phyloP scores from a whole-genome alignment of 2,797 vertebrate species.

The Tadarida brasiliensis region DNA sequence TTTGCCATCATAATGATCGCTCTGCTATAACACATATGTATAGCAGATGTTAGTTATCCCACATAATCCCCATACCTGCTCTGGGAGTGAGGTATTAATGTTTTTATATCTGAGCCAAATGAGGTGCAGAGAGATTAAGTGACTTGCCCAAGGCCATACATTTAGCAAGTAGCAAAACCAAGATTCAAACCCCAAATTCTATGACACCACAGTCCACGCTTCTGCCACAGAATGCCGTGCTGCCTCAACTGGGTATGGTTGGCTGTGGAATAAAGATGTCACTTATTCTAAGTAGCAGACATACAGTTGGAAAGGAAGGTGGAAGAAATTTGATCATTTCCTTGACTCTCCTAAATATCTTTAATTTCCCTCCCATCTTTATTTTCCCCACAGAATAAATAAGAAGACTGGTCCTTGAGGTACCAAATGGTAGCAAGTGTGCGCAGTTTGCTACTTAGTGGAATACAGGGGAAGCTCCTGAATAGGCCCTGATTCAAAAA shows the following conservation, averaged over 20 bases:
- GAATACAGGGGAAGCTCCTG: background rate
- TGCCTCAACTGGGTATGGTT: background rate
- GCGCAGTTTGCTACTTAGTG: background rate
- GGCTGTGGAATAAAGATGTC: background rate
- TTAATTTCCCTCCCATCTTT: background rate
- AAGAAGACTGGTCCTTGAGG: background rate
- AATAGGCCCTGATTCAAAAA: background rate
- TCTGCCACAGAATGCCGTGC: background rate
- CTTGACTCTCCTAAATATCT: background rate
- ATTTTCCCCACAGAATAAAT: background rate
- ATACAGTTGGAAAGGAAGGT: background rate
- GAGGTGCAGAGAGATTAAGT: background rate
- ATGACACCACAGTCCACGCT: background rate
- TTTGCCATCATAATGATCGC: background rate
- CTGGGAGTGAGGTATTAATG: background rate
- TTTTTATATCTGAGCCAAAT: constrained; percentile 17
- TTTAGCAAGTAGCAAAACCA: background rate
- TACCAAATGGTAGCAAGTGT: background rate
- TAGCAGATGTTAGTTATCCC: background rate
- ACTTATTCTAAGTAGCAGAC: background rate
- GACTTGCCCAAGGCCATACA: background rate
- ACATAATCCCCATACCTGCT: background rate
- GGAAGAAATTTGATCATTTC: background rate
- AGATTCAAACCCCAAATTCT: background rate
- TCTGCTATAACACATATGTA: background rate